Evolutionary conservation across 2,113 vertebrate genomes (phyloP), one percentile per base, ranked within the genome.

Genomic region (Bagarius yarrelli): DNA sequence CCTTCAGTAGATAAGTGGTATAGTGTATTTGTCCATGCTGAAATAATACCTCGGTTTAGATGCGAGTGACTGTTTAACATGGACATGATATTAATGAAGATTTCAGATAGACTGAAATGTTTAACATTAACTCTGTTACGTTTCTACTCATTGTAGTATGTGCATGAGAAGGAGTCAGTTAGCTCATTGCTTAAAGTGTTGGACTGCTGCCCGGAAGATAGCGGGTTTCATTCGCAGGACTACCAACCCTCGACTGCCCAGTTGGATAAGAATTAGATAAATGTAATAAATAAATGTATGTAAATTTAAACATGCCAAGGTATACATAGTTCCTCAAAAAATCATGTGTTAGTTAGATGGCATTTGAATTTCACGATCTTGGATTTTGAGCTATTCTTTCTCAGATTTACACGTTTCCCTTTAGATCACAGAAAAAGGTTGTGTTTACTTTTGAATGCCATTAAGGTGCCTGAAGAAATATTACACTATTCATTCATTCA

Each of bases 61-160:
- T 30, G 25, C 32, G 70, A 72, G 50, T 72, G 44, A 71, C 25
- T 71, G 70, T 72, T 52, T 72, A 53, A 72, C 70, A 52, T 27
- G 27, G 16, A 5, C 18, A 0, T 21, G 47, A 32, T 25, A 72
- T 30, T 12, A 8, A 53, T 30, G 27, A 21, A 13, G 27, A 72
- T 53, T 72, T 53, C 69, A 32, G 27, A 55, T 32, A 47, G 40
- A 50, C 40, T 72, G 50, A 27, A 53, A 53, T 30, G 50, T 72
- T 53, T 53, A 72, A 55, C 25, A 53, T 72, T 72, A 72, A 72
- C 70, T 72, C 69, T 0, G 44, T 3, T 27, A 52, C 2, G 25
- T 27, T 53, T 21, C 25, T 5, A 18, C 25, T 72, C 70, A 69
- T 12, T 69, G 66, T 44, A 25, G 23, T 3, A 11, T 47, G 40